phyloP scores from a whole-genome alignment of 2,113 vertebrate genomes.

The Ochotona princeps region DNA sequence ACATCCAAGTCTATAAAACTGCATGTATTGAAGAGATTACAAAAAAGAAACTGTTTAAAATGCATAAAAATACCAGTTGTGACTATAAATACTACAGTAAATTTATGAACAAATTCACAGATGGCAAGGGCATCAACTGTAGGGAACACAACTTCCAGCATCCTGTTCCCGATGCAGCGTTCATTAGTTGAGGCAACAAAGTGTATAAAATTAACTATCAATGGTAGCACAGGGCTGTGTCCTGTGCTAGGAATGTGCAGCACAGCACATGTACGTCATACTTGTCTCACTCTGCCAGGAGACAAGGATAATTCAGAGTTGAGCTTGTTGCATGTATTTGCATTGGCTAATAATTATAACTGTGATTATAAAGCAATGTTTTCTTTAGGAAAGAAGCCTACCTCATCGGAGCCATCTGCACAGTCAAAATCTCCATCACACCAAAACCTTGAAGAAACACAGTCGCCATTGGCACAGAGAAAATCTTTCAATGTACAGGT shows the following conservation, averaged over 20 bases:
- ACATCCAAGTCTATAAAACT: background rate
- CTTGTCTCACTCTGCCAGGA: background rate
- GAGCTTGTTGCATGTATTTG: background rate
- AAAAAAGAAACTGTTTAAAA: slow-evolving; percentile 72
- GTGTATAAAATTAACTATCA: slow-evolving; percentile 72
- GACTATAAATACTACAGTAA: slow-evolving; percentile 65
- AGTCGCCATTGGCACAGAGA: slow-evolving; percentile 95
- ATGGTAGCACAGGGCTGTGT: slow-evolving; percentile 51
- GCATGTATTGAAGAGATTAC: slow-evolving; percentile 24
- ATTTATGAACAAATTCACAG: slow-evolving; percentile 65
- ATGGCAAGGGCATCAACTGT: slow-evolving; percentile 56
- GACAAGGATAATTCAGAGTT: background rate
- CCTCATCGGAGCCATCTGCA: slow-evolving; percentile 97
- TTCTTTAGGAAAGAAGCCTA: slow-evolving; percentile 77
- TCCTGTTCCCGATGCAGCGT: slow-evolving; percentile 67
- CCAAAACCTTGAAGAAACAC: slow-evolving; percentile 96
- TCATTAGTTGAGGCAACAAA: slow-evolving; percentile 62
- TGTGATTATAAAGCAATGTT: background rate
- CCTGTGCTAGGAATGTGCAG: background rate
- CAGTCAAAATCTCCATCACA: slow-evolving; percentile 99
- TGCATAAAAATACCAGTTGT: slow-evolving; percentile 68
- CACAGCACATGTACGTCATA: background rate
- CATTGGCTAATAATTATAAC: slow-evolving; percentile 2
- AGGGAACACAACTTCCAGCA: slow-evolving; percentile 59
- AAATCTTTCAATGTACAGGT: slow-evolving; percentile 97